These are phyloP conservation scores for Nipponia nippon DNA, from an alignment of 2,113 vertebrate genomes.

Conservation along the genomic window DNA sequence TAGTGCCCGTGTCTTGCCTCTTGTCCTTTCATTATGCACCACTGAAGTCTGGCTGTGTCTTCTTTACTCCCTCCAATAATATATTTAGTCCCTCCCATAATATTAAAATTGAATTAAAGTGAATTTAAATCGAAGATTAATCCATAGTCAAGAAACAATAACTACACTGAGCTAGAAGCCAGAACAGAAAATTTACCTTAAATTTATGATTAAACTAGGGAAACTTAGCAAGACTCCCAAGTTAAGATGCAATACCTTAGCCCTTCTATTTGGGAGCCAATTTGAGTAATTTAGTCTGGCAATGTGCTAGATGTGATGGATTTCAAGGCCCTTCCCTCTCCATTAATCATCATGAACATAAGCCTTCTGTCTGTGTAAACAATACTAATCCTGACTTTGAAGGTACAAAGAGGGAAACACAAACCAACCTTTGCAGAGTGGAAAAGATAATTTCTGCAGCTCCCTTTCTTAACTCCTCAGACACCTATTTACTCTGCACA, in stretches of 20 bases:
- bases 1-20: neutral
- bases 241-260: neutral
- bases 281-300: constrained; percentile 11
- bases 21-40: neutral
- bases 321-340: constrained; percentile 15
- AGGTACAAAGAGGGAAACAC: constrained; percentile 43
- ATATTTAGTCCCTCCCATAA: neutral
- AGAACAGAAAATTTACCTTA: neutral
- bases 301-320: constrained; percentile 14
- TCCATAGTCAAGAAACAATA: neutral
- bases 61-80: neutral
- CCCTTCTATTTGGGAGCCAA: neutral
- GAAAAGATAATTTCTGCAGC: constrained; percentile 24
- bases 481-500: constrained; percentile 25
- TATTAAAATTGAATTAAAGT: neutral
- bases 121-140: neutral
- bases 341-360: constrained; percentile 41
- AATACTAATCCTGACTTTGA: constrained; percentile 62
- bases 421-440: neutral
- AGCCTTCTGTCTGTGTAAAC: constrained; percentile 47
- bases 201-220: neutral
- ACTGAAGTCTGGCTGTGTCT: neutral
- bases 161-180: neutral
- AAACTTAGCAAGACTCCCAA: neutral
- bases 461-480: constrained; percentile 10